Conservation (phyloP, 2,888 invertebrate species). For the Apodemia hepburni region DNA sequence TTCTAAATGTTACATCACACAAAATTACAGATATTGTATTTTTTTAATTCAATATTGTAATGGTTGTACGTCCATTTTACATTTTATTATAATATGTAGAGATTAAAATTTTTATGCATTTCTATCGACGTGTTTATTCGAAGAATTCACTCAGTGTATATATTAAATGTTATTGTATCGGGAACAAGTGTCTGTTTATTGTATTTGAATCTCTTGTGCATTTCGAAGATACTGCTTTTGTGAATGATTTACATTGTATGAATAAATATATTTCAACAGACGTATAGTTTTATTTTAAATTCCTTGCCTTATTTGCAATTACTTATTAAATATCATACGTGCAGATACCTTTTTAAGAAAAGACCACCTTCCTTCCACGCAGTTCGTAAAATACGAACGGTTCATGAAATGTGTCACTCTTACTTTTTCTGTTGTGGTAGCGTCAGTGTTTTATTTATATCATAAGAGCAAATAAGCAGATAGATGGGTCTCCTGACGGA, state of each 20-base stretch:
- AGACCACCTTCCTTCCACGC: no score
- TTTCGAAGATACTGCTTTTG: slow-evolving; percentile 68
- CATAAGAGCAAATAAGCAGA: no score
- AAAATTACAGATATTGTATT: slow-evolving; percentile 56
- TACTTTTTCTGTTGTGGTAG: no score
- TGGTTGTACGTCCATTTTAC: slow-evolving; percentile 62
- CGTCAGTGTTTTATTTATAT: no score
- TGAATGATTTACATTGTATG: slow-evolving; percentile 65
- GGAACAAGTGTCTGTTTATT: slow-evolving; percentile 61
- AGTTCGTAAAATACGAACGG: no score
- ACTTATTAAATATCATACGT: background rate
- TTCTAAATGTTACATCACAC: slow-evolving; percentile 53
- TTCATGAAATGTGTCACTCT: no score
- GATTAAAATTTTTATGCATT: slow-evolving; percentile 58
- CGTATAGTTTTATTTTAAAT: slow-evolving; percentile 32
- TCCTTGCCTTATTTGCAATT: background rate
- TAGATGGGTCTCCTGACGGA: no score
- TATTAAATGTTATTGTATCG: slow-evolving; percentile 46
- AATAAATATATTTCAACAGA: slow-evolving; percentile 60
- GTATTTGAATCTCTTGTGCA: slow-evolving; percentile 73
- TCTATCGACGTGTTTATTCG: slow-evolving; percentile 55
- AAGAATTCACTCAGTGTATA: slow-evolving; percentile 55
- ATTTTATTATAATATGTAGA: slow-evolving; percentile 48
- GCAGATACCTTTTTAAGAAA: no score
- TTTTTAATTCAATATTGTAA: slow-evolving; percentile 56